Evolutionary conservation across 2,888 invertebrate genomes (phyloP).

Genomic region (Acleris sparsana): DNA sequence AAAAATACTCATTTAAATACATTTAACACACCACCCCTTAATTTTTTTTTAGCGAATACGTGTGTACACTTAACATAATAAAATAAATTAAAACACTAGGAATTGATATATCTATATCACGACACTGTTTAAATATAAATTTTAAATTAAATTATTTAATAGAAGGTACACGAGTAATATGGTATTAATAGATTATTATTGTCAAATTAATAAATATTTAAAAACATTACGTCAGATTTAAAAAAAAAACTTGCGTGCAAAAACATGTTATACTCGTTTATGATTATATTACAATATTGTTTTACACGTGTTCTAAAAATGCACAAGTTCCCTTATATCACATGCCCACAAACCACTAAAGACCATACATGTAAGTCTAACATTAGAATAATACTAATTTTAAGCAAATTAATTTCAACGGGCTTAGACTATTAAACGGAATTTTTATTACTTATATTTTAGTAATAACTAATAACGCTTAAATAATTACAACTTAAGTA

Average conservation of each 20-base stretch:
- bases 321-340: slow-evolving; percentile 14
- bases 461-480: slow-evolving; percentile 24
- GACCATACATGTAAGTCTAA: slow-evolving; percentile 7
- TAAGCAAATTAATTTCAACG: slow-evolving; percentile 13
- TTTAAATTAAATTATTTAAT: slow-evolving; percentile 7
- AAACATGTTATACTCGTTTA: slow-evolving; percentile 8
- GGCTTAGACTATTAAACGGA: slow-evolving; percentile 10
- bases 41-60: not conserved
- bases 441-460: slow-evolving; percentile 11
- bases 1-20: no score
- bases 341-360: slow-evolving; percentile 5
- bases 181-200: slow-evolving; percentile 13
- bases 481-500: slow-evolving; percentile 45
- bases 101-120: slow-evolving; percentile 11
- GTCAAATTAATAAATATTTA: slow-evolving; percentile 12
- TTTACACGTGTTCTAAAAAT: not conserved
- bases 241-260: slow-evolving; percentile 12
- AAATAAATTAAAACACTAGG: slow-evolving; percentile 7
- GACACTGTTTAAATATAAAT: not conserved
- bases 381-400: slow-evolving; percentile 28
- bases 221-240: slow-evolving; percentile 3
- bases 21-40: not conserved
- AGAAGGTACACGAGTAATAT: slow-evolving; percentile 17
- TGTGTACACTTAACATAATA: not conserved
- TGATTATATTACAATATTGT: slow-evolving; percentile 16